phyloP scores from a whole-genome alignment of 1,140 invertebrate genomes.

The Theocolax elegans region DNA sequence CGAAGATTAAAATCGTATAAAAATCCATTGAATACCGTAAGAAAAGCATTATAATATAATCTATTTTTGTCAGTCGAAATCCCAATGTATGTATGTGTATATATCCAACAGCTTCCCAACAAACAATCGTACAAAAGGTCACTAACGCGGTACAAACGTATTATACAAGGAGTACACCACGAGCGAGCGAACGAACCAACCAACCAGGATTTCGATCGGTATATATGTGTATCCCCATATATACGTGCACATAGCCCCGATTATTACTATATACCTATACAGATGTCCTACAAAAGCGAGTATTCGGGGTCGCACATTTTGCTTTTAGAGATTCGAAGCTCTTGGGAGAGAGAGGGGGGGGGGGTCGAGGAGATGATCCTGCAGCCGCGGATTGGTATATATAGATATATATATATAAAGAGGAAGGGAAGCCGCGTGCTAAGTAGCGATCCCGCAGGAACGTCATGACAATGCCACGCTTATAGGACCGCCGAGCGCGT shows the following conservation, averaged over 20 bases:
- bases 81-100: no score
- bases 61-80: no score
- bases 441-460: constrained; percentile 64
- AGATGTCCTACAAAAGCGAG: constrained; percentile 61
- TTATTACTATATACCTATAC: constrained; percentile 48
- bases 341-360: background rate
- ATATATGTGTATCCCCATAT: no score
- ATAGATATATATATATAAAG: no score
- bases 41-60: no score
- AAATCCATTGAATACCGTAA: no score
- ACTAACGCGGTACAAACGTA: background rate
- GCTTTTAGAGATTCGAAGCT: background rate
- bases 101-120: no score
- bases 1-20: no score
- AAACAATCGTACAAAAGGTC: background rate
- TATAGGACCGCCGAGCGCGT: constrained; percentile 49
- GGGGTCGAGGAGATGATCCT: no score
- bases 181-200: background rate
- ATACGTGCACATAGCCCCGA: background rate
- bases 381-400: no score
- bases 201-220: background rate
- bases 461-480: constrained; percentile 49
- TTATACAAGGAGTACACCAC: background rate
- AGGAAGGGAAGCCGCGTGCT: no score
- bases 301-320: constrained; percentile 43